These are phyloP conservation scores for Agelas oroides DNA, from an alignment of 37 sponge, comb jelly and placozoan species.

Conservation along the genomic window DNA sequence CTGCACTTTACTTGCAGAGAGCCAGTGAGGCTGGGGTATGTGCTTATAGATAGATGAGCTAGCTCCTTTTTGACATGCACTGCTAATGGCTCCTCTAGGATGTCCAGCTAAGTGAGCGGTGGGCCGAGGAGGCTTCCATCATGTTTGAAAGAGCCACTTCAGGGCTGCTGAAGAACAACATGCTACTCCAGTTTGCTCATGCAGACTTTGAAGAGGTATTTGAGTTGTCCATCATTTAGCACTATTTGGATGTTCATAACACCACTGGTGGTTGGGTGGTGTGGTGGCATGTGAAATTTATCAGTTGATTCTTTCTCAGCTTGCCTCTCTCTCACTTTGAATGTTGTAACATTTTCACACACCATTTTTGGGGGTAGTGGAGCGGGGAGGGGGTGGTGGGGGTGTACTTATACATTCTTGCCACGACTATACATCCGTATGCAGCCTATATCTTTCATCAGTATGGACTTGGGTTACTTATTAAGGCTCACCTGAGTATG, in stretches of 20 bases:
- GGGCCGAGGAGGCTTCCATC: constrained; percentile 71
- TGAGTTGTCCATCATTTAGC: too few relatives aligned
- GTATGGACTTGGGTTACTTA: too few relatives aligned
- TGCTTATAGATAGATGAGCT: not conserved
- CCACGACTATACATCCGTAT: too few relatives aligned
- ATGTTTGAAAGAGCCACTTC: constrained; percentile 79
- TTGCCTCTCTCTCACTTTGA: too few relatives aligned
- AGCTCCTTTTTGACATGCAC: not conserved
- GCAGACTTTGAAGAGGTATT: constrained; percentile 96
- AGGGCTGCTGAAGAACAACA: constrained; percentile 65
- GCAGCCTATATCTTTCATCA: too few relatives aligned
- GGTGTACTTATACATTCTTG: too few relatives aligned
- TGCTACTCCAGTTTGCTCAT: constrained; percentile 91
- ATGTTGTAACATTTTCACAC: too few relatives aligned
- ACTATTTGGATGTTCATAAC: not conserved
- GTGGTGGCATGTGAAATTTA: too few relatives aligned
- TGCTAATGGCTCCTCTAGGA: constrained; percentile 23
- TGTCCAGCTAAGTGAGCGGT: constrained; percentile 18
- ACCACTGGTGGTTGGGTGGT: not conserved
- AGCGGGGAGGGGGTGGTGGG: too few relatives aligned
- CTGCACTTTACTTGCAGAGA: constrained; percentile 86
- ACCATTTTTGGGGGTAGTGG: too few relatives aligned
- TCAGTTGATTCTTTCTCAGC: too few relatives aligned
- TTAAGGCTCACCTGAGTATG: too few relatives aligned
- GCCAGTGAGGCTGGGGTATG: constrained; percentile 62